Base-by-base conservation (phyloP, 2,113 vertebrate genomes). In the Psammodynastes pulverulentus region DNA sequence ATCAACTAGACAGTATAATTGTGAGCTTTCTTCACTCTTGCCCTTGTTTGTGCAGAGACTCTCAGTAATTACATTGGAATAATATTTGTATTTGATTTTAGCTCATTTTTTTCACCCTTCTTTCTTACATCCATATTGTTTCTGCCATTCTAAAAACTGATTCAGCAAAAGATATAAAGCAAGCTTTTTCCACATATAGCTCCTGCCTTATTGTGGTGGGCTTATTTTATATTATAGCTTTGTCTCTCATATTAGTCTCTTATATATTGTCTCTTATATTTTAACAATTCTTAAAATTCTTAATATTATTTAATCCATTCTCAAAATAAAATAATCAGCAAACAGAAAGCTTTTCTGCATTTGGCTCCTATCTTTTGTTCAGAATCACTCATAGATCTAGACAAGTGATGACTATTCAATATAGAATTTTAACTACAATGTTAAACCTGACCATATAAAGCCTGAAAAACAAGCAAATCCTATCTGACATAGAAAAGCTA, bases 391-490 rank as follows among this genome's bases (percentile, higher is more conserved):
- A 85, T 90, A 2, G 88, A 91, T 0, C 0, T 34, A 0, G 94
- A 95, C 88, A 93, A 88, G 6, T 95, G 4, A 34, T 97, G n/a
- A 94, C 94, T 91, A 26, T 97, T 85, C n/a, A 96, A 0, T 96
- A 96, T 79, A 95, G 94, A 1, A 49, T 93, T 10, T 12, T 95
- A 45, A 95, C 92, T 9, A 94, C 95, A 62, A 92, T 67, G 23
- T 84, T 97, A n/a, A 96, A 96, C 0, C 89, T 45, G 12, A 45
- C 95, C n/a, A n/a, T n/a, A n/a, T n/a, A n/a, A 53, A 95, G 17
- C 13, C 17, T 53, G 52, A 53, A 53, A 53, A 53, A 53, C 52
- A 53, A 53, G 13, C 52, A 51, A 9, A 51, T 12, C 9, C 52
- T 53, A 19, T 53, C 13, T 53, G 52, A 53, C 3, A 53, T 4